Base-by-base conservation (phyloP, 2,888 invertebrate species). In the Ctenicera cuprea region DNA sequence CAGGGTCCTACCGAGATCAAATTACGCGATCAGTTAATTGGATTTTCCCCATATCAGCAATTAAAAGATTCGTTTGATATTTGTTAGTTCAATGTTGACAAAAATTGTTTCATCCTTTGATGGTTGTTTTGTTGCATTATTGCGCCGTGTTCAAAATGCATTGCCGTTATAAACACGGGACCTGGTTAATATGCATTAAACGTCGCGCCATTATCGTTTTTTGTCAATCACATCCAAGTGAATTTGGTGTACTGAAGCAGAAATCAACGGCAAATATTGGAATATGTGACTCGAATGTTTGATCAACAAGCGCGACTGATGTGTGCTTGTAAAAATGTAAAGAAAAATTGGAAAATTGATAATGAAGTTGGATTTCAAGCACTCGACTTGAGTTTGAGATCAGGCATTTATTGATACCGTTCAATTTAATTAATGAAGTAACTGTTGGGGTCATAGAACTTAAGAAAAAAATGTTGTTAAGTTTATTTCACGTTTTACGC, bases 181-280 rank as follows among this genome's bases (percentile, higher is more conserved):
- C 12, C 3, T 59, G 7, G n/a, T 59, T 59, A 59, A 38, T 59
- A 59, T 38, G 18, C 57, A 37, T 59, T 59, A 37, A 59, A 20
- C 38, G 38, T 59, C 37, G 8, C 12, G 9, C 37, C 20, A 37
- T 59, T 59, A 59, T 38, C 37, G 59, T 59, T 59, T 59, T 59
- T 59, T 59, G 59, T 59, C 59, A 59, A 37, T 18, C 59, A 12
- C 37, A 26, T 14, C 33, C 8, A 20, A 59, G 59, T 38, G 59
- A 59, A 59, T 59, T 18, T 20, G 26, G 59, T 59, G 38, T 59
- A 59, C 38, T 22, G 18, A 59, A 59, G 59, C 59, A 59, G 38
- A 59, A 59, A 59, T 59, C 59, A 59, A 38, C 33, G 8, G 59
- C 38, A 59, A 59, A 59, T 59, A 59, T 59, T 59, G 38, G 38